A percentile compares a stretch with the other conserved stretches of the same genome.
Evolutionary conservation across 2,888 invertebrate species (phyloP).

Genomic region (Drosophila meridionalis): DNA sequence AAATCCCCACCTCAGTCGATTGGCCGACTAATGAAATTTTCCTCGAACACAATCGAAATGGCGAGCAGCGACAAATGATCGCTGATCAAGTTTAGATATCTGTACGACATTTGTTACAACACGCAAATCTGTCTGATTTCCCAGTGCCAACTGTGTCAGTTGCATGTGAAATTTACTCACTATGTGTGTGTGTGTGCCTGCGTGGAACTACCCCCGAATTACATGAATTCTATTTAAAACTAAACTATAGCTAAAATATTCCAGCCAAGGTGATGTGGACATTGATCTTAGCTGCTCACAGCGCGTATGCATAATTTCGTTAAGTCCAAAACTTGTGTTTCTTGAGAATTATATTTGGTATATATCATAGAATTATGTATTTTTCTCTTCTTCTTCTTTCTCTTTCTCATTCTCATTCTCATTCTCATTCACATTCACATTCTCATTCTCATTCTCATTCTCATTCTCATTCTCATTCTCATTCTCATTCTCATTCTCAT

Average conservation of each 20-base stretch:
- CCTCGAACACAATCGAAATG: constrained; percentile 17
- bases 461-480: too few relatives aligned
- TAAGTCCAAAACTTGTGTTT: neutral
- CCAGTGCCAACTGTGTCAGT: constrained; percentile 44
- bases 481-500: too few relatives aligned
- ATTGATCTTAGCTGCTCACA: constrained; percentile 14
- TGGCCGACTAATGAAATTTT: constrained; percentile 13
- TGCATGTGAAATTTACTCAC: constrained; percentile 4
- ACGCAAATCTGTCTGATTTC: constrained; percentile 2
- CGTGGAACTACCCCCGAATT: neutral
- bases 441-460: too few relatives aligned
- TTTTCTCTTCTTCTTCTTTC: neutral
- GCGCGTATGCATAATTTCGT: neutral
- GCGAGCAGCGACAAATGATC: constrained; percentile 18
- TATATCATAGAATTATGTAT: neutral
- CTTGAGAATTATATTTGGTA: neutral
- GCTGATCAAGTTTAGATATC: constrained; percentile 18
- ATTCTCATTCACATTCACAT: neutral
- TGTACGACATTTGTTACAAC: constrained; percentile 24
- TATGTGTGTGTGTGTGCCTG: neutral
- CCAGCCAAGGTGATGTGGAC: constrained; percentile 20
- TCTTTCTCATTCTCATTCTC: neutral
- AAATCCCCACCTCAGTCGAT: neutral
- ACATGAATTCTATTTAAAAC: constrained; percentile 2
- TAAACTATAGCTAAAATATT: constrained; percentile 3